Conservation (phyloP, 2,113 vertebrate species). For the Hippocampus abdominalis region DNA sequence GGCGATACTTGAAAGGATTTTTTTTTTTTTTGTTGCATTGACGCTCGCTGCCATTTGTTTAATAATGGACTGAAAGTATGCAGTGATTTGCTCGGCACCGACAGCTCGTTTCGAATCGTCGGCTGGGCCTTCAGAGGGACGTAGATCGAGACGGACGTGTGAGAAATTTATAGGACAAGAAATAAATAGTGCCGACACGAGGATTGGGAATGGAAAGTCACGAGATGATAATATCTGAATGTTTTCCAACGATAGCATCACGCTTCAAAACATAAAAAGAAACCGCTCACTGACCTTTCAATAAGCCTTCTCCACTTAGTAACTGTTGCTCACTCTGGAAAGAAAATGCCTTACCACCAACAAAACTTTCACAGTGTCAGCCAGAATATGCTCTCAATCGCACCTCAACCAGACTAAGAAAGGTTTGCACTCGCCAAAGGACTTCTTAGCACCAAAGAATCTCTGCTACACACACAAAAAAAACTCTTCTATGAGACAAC, state of each 20-base stretch:
- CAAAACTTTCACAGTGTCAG: too few relatives aligned
- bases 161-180: neutral
- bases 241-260: neutral
- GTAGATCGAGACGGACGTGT: constrained; percentile 34
- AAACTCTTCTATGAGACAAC: too few relatives aligned
- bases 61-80: constrained; percentile 56
- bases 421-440: too few relatives aligned
- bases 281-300: neutral
- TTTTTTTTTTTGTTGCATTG: constrained; percentile 50
- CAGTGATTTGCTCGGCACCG: constrained; percentile 53
- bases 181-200: neutral
- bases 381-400: too few relatives aligned
- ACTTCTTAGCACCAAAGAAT: too few relatives aligned
- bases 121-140: constrained; percentile 24
- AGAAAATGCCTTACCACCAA: too few relatives aligned
- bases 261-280: neutral
- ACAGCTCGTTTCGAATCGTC: constrained; percentile 51
- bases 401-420: too few relatives aligned
- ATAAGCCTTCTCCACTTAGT: neutral
- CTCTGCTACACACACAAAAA: too few relatives aligned
- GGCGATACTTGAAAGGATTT: constrained; percentile 40
- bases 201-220: neutral
- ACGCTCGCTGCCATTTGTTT: constrained; percentile 56
- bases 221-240: neutral
- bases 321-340: neutral